Percentiles rank a stretch among this genome's conserved stretches.
Evolutionary conservation across 2,888 invertebrate species (phyloP).

Genomic region (Aporophyla lueneburgensis): DNA sequence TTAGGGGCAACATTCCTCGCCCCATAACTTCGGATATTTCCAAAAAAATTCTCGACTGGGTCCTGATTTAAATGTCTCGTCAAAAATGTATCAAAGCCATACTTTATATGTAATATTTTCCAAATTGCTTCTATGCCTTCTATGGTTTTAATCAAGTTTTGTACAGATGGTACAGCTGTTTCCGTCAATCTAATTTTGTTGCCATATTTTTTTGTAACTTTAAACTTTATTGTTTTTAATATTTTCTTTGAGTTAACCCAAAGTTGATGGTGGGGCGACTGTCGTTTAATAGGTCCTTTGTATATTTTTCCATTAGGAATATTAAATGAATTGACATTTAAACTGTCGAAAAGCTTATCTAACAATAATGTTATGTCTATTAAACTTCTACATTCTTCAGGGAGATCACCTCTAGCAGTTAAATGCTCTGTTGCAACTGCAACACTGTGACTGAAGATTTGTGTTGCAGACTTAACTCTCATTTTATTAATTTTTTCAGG

Average conservation of each 20-base stretch:
- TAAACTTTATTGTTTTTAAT: slow-evolving; percentile 19
- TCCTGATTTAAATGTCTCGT: too few species aligned
- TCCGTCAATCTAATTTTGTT: slow-evolving; percentile 13
- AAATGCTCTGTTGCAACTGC: slow-evolving; percentile 4
- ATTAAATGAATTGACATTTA: not conserved
- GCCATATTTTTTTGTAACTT: not conserved
- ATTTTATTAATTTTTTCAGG: not conserved
- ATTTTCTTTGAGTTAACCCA: not conserved
- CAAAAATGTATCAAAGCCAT: not conserved
- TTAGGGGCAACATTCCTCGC: slow-evolving; percentile 17
- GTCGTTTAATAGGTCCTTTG: not conserved
- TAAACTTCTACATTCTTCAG: not conserved
- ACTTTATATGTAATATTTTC: slow-evolving; percentile 4
- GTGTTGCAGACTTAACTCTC: not conserved
- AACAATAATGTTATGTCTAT: not conserved
- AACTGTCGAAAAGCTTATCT: not conserved
- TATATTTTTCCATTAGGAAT: slow-evolving; percentile 8
- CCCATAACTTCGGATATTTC: slow-evolving; percentile 12
- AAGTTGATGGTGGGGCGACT: slow-evolving; percentile 7
- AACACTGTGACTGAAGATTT: not conserved
- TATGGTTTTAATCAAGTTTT: slow-evolving; percentile 10
- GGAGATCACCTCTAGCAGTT: not conserved
- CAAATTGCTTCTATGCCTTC: slow-evolving; percentile 17
- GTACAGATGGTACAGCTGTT: slow-evolving; percentile 9
- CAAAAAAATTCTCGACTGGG: not conserved